Conservation (phyloP, 1,140 invertebrate genomes). For the Phymastichus coffea region DNA sequence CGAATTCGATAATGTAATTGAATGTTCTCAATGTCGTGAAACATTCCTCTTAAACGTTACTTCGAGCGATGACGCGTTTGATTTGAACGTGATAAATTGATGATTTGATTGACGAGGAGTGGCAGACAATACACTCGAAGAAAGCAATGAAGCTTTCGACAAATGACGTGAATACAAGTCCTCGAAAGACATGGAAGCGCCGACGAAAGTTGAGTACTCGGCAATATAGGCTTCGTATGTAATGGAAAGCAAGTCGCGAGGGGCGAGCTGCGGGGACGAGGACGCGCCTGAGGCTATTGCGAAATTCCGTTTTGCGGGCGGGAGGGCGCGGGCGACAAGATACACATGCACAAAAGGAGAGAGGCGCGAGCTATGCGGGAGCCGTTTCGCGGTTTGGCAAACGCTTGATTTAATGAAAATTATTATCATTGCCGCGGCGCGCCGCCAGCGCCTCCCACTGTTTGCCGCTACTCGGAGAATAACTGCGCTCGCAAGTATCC, state of each 20-base stretch:
- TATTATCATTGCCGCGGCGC: conserved; percentile 21
- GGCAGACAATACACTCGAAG: no score
- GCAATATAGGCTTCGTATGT: neutral
- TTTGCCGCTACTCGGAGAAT: neutral
- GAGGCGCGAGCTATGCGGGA: neutral
- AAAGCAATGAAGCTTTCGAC: no score
- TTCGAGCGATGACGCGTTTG: no score
- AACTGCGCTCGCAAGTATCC: conserved; percentile 9
- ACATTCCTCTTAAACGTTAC: no score
- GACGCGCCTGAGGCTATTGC: neutral
- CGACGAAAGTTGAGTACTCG: neutral
- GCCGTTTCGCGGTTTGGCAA: conserved; percentile 13
- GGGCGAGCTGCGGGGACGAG: neutral
- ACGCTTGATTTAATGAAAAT: conserved; percentile 30
- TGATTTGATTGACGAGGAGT: no score
- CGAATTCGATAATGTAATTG: no score
- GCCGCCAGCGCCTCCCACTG: no score
- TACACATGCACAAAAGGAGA: neutral
- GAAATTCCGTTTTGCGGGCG: conserved; percentile 6
- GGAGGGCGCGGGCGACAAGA: neutral
- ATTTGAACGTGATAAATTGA: no score
- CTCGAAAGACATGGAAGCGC: no score
- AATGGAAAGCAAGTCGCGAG: neutral
- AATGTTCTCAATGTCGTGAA: no score
- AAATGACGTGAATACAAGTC: no score